Base-by-base conservation (phyloP, 2,888 invertebrate genomes). In the Dexiosoma caninum region DNA sequence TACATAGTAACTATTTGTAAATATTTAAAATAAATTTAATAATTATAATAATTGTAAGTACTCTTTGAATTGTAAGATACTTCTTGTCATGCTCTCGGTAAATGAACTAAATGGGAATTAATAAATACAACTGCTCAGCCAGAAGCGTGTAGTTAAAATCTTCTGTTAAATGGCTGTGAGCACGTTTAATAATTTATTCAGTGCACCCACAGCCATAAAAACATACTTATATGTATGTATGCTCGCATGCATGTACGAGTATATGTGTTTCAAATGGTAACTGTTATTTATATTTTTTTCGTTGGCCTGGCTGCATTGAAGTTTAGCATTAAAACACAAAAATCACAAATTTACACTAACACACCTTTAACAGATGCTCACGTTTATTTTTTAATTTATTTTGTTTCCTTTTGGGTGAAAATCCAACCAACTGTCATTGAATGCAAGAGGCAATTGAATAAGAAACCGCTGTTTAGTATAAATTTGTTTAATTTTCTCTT, bases 391-490 rank as follows among this genome's bases (percentile, higher is more conserved):
- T 16, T 60, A n/a, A n/a, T 44, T 30, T 27, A 6, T 32, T 10
- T 42, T 42, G 37, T 30, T 51, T 21, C 10, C n/a, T 12, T 23
- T 7, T 1, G 12, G 14, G 44, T 4, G 35, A 64, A 74, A 10
- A 30, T 6, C 4, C 27, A 3, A 27, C 23, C 53, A 72, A 70
- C 35, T 64, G 51, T 70, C 30, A 51, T 42, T 59, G 64, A 46
- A 57, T 79, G 69, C 64, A 72, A 67, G 62, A 72, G 62, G 53
- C 69, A 66, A 55, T 10, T 69, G 60, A 64, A 70, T 53, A 76
- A 76, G 55, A 80, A 67, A 71, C 80, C 80, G 80, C 80, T 67
- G 44, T 80, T 80, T 59, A 40, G 51, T 71, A 71, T 70, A 7
- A 55, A 37, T 35, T 66, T 57, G 55, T 35, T 10, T 10, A 19